These are phyloP conservation scores for Rapana venosa DNA, from an alignment of 2,888 invertebrate species.

Conservation along the genomic window DNA sequence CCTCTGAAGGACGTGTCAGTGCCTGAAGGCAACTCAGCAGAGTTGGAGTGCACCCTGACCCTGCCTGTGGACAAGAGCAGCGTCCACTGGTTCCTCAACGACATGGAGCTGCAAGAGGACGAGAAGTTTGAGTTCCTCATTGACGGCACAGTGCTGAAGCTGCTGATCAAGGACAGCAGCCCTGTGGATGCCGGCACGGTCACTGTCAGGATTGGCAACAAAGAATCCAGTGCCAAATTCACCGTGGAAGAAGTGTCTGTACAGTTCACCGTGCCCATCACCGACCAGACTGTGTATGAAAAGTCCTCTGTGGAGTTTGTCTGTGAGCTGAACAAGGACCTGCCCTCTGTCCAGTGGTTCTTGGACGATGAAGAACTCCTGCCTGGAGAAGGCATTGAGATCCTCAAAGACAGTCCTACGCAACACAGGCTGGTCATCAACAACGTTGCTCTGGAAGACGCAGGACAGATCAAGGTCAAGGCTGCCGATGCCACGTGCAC, in stretches of 20 bases:
- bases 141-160: slow-evolving; percentile 57
- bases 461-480: slow-evolving; percentile 60
- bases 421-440: slow-evolving; percentile 61
- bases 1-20: slow-evolving; percentile 56
- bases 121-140: slow-evolving; percentile 83
- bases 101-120: slow-evolving; percentile 89
- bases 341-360: slow-evolving; percentile 89
- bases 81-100: slow-evolving; percentile 93
- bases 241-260: slow-evolving; percentile 86
- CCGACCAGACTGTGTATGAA: slow-evolving; percentile 83
- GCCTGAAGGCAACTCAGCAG: slow-evolving; percentile 80
- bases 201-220: slow-evolving; percentile 57
- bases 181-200: slow-evolving; percentile 57
- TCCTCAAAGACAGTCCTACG: slow-evolving; percentile 56
- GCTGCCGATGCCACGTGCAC: slow-evolving; percentile 58
- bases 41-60: slow-evolving; percentile 94
- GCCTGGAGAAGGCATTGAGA: slow-evolving; percentile 60
- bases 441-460: slow-evolving; percentile 59
- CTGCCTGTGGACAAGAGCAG: slow-evolving; percentile 95
- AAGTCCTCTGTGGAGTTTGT: slow-evolving; percentile 83
- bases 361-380: slow-evolving; percentile 78
- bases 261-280: slow-evolving; percentile 89
- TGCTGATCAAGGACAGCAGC: slow-evolving; percentile 56
- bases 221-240: slow-evolving; percentile 50
- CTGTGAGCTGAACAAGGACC: slow-evolving; percentile 89